phyloP scores from a whole-genome alignment of 2,113 vertebrate species.

The Nothobranchius kuhntae region DNA sequence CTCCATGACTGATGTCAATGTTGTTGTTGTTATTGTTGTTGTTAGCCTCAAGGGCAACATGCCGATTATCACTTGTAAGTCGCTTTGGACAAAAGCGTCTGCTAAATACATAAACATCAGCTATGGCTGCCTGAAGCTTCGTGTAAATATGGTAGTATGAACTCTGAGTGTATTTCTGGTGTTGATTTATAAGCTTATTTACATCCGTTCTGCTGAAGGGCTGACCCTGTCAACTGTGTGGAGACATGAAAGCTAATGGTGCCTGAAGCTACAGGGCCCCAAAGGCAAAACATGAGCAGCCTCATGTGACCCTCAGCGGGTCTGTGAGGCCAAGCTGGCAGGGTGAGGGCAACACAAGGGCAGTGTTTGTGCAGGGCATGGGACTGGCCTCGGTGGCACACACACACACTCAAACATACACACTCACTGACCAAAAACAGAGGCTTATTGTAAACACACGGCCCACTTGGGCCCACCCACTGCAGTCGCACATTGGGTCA shows the following conservation, averaged over 20 bases:
- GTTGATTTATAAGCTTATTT: conserved; percentile 17
- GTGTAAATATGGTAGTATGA: background rate
- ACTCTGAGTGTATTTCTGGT: background rate
- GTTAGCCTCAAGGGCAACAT: too few species aligned
- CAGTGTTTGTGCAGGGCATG: conserved; percentile 74
- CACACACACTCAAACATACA: conserved; percentile 49
- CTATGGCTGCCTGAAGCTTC: background rate
- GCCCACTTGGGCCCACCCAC: conserved; percentile 52
- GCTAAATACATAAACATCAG: background rate
- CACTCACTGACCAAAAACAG: conserved; percentile 66
- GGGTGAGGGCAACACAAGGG: conserved; percentile 68
- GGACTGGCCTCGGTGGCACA: conserved; percentile 63
- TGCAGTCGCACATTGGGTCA: conserved; percentile 67
- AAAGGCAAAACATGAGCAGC: conserved; percentile 30
- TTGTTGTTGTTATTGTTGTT: too few species aligned
- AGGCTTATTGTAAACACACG: conserved; percentile 70
- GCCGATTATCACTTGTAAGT: too few species aligned
- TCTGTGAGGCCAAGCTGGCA: conserved; percentile 35
- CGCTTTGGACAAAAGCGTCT: too few species aligned
- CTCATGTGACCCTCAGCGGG: conserved; percentile 48
- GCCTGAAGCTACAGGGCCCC: conserved; percentile 21
- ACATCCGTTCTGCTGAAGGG: background rate
- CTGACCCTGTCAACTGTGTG: background rate
- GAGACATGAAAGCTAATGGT: background rate
- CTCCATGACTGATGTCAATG: too few species aligned